phyloP scores from a whole-genome alignment of 2,113 vertebrate genomes.

The Pristiophorus japonicus region DNA sequence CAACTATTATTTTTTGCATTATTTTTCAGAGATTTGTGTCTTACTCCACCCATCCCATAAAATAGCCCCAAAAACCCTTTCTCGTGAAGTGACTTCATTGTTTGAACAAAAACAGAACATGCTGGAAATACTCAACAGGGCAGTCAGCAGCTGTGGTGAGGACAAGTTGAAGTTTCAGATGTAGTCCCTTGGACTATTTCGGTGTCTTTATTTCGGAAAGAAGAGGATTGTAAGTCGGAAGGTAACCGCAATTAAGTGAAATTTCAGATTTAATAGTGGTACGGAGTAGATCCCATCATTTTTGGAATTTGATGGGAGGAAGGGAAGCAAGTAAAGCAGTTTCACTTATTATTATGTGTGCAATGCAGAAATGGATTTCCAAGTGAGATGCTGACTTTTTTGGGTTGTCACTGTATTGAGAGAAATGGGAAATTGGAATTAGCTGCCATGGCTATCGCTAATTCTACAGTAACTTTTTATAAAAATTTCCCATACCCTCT shows the following conservation, averaged over 20 bases:
- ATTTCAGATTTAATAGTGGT: neutral
- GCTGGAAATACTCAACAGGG: neutral
- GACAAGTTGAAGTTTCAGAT: neutral
- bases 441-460: neutral
- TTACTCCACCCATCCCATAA: neutral
- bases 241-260: neutral
- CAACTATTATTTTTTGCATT: neutral
- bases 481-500: neutral
- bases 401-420: neutral
- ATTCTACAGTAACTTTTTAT: neutral
- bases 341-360: neutral
- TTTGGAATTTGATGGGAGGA: neutral
- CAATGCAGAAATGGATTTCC: neutral
- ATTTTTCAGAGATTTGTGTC: neutral
- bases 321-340: neutral
- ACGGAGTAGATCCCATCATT: neutral
- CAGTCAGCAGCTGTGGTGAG: neutral
- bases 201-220: neutral
- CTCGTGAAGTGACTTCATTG: neutral
- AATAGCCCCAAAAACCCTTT: neutral
- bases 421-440: neutral
- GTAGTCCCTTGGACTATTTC: neutral
- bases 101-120: neutral
- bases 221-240: neutral
- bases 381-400: neutral